These are phyloP conservation scores for Phaethon lepturus DNA, from an alignment of 2,113 vertebrate genomes.

Conservation along the genomic window DNA sequence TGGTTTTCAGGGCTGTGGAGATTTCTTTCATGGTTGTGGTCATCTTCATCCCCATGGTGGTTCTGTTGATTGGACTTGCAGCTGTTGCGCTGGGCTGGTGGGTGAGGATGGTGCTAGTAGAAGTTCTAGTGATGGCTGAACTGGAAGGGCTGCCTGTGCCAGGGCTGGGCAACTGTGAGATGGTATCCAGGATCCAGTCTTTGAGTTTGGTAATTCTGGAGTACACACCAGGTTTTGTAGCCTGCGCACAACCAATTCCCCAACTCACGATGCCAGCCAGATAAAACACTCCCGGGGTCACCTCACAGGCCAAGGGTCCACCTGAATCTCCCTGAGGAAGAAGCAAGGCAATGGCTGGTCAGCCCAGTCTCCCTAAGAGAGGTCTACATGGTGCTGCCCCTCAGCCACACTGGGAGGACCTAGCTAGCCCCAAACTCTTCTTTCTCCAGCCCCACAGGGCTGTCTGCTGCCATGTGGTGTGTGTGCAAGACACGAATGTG, in stretches of 20 bases:
- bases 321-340: slow-evolving; percentile 91
- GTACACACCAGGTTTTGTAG: slow-evolving; percentile 89
- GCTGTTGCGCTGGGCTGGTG: not conserved
- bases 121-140: not conserved
- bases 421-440: not conserved
- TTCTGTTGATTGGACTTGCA: not conserved
- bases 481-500: not conserved
- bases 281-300: slow-evolving; percentile 87
- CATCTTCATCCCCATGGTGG: not conserved
- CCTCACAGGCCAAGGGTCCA: slow-evolving; percentile 92
- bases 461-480: not conserved
- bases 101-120: not conserved
- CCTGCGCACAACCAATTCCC: slow-evolving; percentile 91
- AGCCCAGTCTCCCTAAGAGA: not conserved
- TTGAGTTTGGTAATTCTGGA: slow-evolving; percentile 84
- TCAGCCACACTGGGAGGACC: not conserved
- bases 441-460: fast-evolving
- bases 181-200: slow-evolving; percentile 85
- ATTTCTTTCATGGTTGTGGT: not conserved
- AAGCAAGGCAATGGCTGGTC: not conserved
- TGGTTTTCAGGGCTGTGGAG: not conserved
- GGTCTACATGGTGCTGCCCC: not conserved
- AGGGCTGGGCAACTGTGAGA: slow-evolving; percentile 15
- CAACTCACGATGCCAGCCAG: slow-evolving; percentile 94
- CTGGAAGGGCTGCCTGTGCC: not conserved